Percentiles rank a stretch among this genome's conserved stretches.
Conservation (phyloP, 1,140 invertebrate genomes). For the Holcopasites calliopsidis region DNA sequence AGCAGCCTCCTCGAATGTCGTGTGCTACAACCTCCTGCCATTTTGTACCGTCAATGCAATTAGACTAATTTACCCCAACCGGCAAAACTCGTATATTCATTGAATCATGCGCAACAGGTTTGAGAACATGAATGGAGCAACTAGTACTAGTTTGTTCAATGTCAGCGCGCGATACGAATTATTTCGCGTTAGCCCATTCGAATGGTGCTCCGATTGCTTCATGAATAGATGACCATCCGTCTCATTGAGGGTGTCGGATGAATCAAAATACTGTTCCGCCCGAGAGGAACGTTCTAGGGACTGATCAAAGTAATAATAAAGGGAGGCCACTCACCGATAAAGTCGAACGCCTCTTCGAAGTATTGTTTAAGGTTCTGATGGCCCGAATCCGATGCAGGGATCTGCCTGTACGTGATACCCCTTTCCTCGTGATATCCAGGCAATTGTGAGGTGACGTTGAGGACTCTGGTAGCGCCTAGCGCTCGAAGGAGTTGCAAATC, state of each 20-base stretch:
- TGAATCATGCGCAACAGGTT: conserved; percentile 31
- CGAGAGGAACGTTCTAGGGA: neutral
- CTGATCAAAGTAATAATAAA: too few relatives aligned
- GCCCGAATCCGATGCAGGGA: conserved; percentile 91
- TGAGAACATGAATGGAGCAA: conserved; percentile 27
- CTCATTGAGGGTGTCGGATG: neutral
- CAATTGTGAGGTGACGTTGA: conserved; percentile 91
- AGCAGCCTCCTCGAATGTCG: neutral
- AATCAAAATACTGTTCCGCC: neutral
- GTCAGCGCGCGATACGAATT: conserved; percentile 15
- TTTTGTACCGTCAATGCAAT: conserved; percentile 31
- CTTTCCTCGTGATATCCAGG: conserved; percentile 85
- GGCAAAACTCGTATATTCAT: conserved; percentile 18
- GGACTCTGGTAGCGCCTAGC: conserved; percentile 86
- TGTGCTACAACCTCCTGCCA: neutral
- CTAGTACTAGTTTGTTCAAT: conserved; percentile 1
- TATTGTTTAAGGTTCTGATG: conserved; percentile 95
- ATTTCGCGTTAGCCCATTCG: neutral
- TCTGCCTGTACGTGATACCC: conserved; percentile 89
- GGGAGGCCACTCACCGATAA: conserved; percentile 91
- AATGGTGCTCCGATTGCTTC: neutral
- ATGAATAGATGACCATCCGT: neutral
- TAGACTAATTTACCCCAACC: conserved; percentile 24
- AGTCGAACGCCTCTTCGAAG: conserved; percentile 94
- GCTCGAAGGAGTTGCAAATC: conserved; percentile 85